Base-by-base conservation (phyloP, 2,888 invertebrate species). In the Tetragonula carbonaria region DNA sequence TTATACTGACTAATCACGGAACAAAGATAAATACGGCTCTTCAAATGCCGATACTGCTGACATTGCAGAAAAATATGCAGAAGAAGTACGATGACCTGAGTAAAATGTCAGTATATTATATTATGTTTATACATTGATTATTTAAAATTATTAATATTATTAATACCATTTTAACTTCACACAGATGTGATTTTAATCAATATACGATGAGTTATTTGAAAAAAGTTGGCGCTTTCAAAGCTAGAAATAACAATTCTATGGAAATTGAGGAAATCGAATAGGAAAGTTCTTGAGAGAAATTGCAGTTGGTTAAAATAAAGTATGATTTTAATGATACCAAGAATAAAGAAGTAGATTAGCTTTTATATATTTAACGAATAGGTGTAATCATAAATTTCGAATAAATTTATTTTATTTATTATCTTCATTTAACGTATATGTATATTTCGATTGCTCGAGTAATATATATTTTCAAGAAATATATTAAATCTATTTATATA, bases 171-270 rank as follows among this genome's bases (percentile, higher is more conserved):
- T 45, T 45, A 38, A 38, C 38, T 38, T 38, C 8, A 1, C 45
- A 38, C 95, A 98, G 98, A 90, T 98, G 98, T 93, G 98, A 98
- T 93, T 98, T 97, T 94, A 98, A 98, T 94, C 97, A 98, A 92
- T 98, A 98, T 93, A 98, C 97, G 0, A 95, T 98, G 86, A 96
- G 96, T 67, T 97, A 97, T 87, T 95, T 98, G 21, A 94, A 96
- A 86, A 95, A 95, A 4, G 95, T 96, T 0, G 96, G 95, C 16
- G 94, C 95, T 66, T 28, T 67, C 8, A 87, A 86, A 79, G 84
- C 82, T 33, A 28, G n/a, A 4, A 21, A 59, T 18, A 21, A n/a
- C 16, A 38, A 14, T 18, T 50, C 11, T 8, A 57, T 18, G 6
- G 72, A 16, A n/a, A 67, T 2, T 28, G 80, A 80, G 2, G 66